A percentile compares a stretch with the other conserved stretches of the same genome.
Evolutionary conservation across 2,113 vertebrate species (phyloP).

Genomic region (Polyodon spathula): DNA sequence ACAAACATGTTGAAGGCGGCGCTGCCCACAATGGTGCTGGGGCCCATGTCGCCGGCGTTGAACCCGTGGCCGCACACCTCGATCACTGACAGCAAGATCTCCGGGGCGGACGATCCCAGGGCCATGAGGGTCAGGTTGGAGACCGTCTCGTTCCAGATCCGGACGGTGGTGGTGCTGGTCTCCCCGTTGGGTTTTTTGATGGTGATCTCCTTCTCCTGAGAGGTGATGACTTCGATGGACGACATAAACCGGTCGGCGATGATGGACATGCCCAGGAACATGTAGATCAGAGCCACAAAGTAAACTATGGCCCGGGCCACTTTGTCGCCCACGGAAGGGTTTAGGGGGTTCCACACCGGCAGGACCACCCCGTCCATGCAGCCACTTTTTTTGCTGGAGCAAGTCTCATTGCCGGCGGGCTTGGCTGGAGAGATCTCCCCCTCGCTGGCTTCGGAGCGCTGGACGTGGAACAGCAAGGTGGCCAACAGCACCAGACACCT

Average conservation of each 20-base stretch:
- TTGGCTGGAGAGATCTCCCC: too few relatives aligned
- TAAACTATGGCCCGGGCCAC: constrained; percentile 74
- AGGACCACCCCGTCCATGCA: constrained; percentile 67
- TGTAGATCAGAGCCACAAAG: constrained; percentile 72
- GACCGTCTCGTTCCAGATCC: constrained; percentile 75
- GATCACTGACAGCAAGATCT: constrained; percentile 72
- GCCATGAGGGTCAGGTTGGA: constrained; percentile 78
- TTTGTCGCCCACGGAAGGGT: constrained; percentile 69
- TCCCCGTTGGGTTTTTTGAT: constrained; percentile 70
- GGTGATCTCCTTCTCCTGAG: constrained; percentile 71
- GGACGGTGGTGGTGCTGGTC: constrained; percentile 62
- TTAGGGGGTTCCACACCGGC: constrained; percentile 71
- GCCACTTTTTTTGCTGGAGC: too few relatives aligned
- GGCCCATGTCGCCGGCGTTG: constrained; percentile 62
- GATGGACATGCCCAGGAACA: constrained; percentile 79
- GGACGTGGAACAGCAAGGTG: too few relatives aligned
- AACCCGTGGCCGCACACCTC: constrained; percentile 70
- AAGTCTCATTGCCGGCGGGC: too few relatives aligned
- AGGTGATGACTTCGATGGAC: constrained; percentile 77
- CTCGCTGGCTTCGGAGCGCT: too few relatives aligned
- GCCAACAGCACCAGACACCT: too few relatives aligned
- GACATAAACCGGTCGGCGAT: constrained; percentile 78
- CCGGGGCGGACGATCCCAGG: constrained; percentile 67
- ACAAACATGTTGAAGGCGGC: constrained; percentile 80
- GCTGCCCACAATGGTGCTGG: constrained; percentile 73